phyloP scores from a whole-genome alignment of 1,140 invertebrate genomes.

The Chrysoperla carnea region DNA sequence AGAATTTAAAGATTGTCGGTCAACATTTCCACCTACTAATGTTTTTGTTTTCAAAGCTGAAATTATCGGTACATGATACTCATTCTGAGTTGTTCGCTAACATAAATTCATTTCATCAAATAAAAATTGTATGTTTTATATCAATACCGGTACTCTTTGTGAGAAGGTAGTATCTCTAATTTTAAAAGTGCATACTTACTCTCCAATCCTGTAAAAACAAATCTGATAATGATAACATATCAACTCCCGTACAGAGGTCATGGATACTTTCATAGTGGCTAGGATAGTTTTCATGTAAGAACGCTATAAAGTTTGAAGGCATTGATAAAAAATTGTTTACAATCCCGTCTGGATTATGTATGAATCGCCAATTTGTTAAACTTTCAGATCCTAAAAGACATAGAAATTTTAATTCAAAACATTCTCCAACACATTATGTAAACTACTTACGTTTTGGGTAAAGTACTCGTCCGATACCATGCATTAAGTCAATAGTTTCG shows the following conservation, averaged over 20 bases:
- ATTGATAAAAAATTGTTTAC: conserved; percentile 42
- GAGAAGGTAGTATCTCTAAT: no score
- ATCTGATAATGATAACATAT: conserved; percentile 41
- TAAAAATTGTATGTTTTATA: no score
- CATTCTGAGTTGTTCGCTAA: no score
- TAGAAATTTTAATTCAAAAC: no score
- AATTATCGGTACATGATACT: no score
- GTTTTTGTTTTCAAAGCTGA: no score
- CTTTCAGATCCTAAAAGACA: conserved; percentile 1
- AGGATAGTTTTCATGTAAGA: conserved; percentile 56
- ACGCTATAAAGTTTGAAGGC: conserved; percentile 39
- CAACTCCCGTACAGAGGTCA: conserved; percentile 30
- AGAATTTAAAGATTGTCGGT: no score
- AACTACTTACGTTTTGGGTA: conserved; percentile 47
- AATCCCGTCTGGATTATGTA: conserved; percentile 41
- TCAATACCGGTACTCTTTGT: no score
- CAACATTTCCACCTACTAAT: no score
- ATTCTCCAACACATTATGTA: no score
- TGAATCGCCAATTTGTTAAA: conserved; percentile 23
- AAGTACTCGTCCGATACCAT: conserved; percentile 53
- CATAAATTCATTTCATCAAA: no score
- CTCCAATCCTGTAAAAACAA: conserved; percentile 43
- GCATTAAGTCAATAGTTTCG: conserved; percentile 47
- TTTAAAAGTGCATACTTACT: no score
- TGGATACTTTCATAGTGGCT: conserved; percentile 42